Evolutionary conservation across 2,797 vertebrate genomes (phyloP).

Genomic region (Cirrhinus molitorella): DNA sequence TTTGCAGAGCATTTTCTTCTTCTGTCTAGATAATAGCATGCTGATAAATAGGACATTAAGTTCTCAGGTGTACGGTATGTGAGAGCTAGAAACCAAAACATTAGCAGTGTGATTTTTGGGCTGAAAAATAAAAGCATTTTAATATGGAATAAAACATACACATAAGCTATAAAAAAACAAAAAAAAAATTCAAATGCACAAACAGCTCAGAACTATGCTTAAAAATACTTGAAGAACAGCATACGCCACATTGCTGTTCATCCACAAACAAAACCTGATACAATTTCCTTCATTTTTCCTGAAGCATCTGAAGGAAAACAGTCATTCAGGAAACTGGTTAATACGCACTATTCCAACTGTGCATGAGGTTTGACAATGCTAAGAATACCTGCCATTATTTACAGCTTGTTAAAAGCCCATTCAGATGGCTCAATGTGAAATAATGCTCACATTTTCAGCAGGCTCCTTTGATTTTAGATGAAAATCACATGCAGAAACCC

Average conservation of each 20-base stretch:
- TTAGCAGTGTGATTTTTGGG: not conserved
- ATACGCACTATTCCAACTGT: not conserved
- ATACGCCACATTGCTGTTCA: not conserved
- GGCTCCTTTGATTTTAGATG: conserved; percentile 10
- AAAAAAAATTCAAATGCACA: not conserved
- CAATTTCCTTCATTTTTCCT: not conserved
- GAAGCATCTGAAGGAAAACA: not conserved
- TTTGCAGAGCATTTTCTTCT: not conserved
- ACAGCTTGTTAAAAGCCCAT: not conserved
- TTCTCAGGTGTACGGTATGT: not conserved
- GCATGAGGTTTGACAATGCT: not conserved
- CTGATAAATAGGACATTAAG: not conserved
- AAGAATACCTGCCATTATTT: not conserved
- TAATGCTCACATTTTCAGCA: not conserved
- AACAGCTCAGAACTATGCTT: not conserved
- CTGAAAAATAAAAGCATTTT: not conserved
- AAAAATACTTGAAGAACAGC: not conserved
- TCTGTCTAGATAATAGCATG: not conserved
- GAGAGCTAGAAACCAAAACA: not conserved
- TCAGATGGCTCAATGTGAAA: conserved; percentile 1
- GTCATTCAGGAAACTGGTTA: not conserved
- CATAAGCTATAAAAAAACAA: not conserved
- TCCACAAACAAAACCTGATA: not conserved
- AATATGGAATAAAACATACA: not conserved
- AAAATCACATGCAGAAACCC: conserved; percentile 20